Base-by-base conservation (phyloP, 2,888 invertebrate species). In the Chrysodeixis includens region DNA sequence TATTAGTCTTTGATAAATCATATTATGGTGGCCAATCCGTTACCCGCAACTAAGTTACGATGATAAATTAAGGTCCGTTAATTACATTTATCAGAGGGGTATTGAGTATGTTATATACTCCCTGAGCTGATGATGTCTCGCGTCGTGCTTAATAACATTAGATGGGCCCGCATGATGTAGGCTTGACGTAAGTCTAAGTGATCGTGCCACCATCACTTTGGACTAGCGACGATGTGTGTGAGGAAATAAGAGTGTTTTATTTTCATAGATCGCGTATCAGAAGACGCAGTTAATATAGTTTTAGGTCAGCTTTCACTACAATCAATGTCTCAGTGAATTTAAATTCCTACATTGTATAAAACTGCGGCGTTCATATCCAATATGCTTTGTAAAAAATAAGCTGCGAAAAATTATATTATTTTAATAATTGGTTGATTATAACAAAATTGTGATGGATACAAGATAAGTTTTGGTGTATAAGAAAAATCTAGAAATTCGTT, bases 51-150 rank as follows among this genome's bases (percentile, higher is more conserved):
- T 18, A 9, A 20, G 46, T 49, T 20, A 49, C 20, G 18, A 49
- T 18, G 46, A 49, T 20, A 20, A 20, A 49, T 49, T 18, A 46
- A 18, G 16, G 46, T 16, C 46, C 18, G 46, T 46, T 49, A 20
- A 49, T 49, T 18, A 20, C 46, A 49, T 49, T 49, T n/a, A 40
- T 40, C 40, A n/a, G n/a, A 40, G 40, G 12, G 35, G 35, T 40
- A n/a, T 40, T 14, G 3, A n/a, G 40, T n/a, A n/a, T 40, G 40
- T n/a, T n/a, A n/a, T 40, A 40, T 40, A 40, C n/a, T n/a, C 40
- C 4, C 40, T 40, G n/a, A 40, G 40, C 40, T 40, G 40, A n/a
- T 40, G 40, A 40, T 40, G n/a, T 40, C n/a, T 40, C 40, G n/a
- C n/a, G 40, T 40, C 40, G n/a, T 40, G n/a, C 5, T 40, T n/a